Conservation (phyloP, 1,140 invertebrate genomes). For the Trichonephila clavipes region DNA sequence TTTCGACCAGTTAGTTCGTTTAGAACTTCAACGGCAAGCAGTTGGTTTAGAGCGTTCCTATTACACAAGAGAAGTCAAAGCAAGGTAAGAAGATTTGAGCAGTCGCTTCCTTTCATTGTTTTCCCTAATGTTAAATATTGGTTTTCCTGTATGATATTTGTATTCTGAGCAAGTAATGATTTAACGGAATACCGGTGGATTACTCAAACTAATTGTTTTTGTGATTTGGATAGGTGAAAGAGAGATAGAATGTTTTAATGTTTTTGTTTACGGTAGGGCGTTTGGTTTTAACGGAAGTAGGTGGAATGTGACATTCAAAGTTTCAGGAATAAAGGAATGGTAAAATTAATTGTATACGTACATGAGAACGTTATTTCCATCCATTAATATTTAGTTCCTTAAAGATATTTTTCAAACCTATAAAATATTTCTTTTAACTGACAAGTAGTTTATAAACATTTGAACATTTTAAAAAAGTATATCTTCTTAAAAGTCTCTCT, state of each 20-base stretch:
- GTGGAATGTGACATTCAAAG: background rate
- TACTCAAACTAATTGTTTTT: background rate
- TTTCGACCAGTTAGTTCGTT: constrained; percentile 57
- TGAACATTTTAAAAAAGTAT: too few relatives aligned
- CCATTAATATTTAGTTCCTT: too few relatives aligned
- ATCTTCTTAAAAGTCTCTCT: too few relatives aligned
- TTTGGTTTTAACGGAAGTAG: background rate
- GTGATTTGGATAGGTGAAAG: background rate
- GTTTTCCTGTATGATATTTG: background rate
- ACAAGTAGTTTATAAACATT: too few relatives aligned
- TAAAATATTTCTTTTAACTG: too few relatives aligned
- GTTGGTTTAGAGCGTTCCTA: constrained; percentile 41
- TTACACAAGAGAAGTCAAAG: constrained; percentile 6
- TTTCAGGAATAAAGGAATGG: background rate
- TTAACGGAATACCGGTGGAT: constrained; percentile 15
- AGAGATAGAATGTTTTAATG: background rate
- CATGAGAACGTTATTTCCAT: too few relatives aligned
- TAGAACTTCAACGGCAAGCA: constrained; percentile 43
- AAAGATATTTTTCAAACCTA: too few relatives aligned
- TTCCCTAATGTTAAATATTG: background rate
- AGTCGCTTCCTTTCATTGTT: constrained; percentile 9
- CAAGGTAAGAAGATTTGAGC: constrained; percentile 46
- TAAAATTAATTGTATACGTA: too few relatives aligned
- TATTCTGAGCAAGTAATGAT: background rate
- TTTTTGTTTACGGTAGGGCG: background rate